phyloP scores from a whole-genome alignment of 2,113 vertebrate genomes.

The Sylvia atricapilla region DNA sequence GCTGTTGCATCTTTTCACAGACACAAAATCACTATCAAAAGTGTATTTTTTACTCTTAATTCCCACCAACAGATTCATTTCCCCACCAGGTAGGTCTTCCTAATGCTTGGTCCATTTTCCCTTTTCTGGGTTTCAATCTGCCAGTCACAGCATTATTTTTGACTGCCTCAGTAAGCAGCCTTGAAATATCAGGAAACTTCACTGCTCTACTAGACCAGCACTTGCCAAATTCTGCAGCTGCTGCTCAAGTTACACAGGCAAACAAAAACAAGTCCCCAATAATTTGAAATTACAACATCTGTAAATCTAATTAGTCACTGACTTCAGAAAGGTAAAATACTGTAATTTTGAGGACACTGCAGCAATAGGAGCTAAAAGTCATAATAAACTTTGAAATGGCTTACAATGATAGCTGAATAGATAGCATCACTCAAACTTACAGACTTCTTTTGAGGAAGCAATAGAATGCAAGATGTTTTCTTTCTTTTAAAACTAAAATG shows the following conservation, averaged over 20 bases:
- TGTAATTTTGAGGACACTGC: not conserved
- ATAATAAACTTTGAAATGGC: not conserved
- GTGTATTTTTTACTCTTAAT: not conserved
- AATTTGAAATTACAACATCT: not conserved
- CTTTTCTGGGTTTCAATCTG: not conserved
- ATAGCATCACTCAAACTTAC: not conserved
- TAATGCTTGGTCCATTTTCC: not conserved
- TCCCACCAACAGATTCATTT: not conserved
- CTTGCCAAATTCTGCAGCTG: not conserved
- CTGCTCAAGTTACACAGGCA: not conserved
- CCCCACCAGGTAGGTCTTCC: not conserved
- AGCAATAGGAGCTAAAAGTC: not conserved
- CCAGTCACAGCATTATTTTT: not conserved
- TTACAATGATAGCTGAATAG: not conserved
- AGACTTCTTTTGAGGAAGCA: not conserved
- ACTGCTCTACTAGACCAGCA: not conserved
- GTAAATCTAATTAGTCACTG: not conserved
- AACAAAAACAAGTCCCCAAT: not conserved
- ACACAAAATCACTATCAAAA: not conserved
- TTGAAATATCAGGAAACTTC: not conserved
- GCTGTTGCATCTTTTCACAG: not conserved
- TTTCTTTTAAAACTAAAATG: not conserved
- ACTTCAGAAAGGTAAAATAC: not conserved
- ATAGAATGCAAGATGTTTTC: not conserved
- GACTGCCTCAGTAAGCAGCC: not conserved